phyloP scores from a whole-genome alignment of 2,888 invertebrate species.

The Acleris emargana region DNA sequence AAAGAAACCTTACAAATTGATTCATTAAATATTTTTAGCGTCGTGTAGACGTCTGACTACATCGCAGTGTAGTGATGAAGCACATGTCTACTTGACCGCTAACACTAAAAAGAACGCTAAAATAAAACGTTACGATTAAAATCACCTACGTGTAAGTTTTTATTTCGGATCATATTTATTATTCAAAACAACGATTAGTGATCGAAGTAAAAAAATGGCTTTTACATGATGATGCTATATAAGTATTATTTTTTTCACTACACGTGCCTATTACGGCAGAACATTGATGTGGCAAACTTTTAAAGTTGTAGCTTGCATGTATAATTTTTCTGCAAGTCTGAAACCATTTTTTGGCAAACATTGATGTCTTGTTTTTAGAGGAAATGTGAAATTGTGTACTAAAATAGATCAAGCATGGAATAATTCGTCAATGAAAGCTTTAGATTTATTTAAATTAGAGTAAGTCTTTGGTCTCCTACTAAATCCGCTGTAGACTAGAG shows the following conservation, averaged over 20 bases:
- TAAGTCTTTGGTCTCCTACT: slow-evolving; percentile 49
- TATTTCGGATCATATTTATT: slow-evolving; percentile 3
- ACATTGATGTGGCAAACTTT: slow-evolving; percentile 15
- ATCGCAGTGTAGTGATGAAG: slow-evolving; percentile 75
- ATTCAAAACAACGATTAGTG: not conserved
- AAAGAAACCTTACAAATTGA: not conserved
- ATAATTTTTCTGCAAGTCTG: slow-evolving; percentile 4
- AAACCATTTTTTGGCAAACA: not conserved
- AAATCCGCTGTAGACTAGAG: slow-evolving; percentile 47
- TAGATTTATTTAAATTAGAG: slow-evolving; percentile 8
- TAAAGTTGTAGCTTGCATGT: slow-evolving; percentile 22
- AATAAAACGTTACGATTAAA: slow-evolving; percentile 13
- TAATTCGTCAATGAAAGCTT: not conserved
- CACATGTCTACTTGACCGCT: slow-evolving; percentile 79
- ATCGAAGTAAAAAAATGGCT: not conserved
- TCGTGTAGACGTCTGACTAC: slow-evolving; percentile 80
- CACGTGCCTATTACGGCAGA: not conserved
- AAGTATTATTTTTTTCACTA: slow-evolving; percentile 3
- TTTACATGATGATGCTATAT: not conserved
- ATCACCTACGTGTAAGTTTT: slow-evolving; percentile 1
- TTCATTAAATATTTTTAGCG: slow-evolving; percentile 43
- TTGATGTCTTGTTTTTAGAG: slow-evolving; percentile 15
- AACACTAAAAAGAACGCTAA: slow-evolving; percentile 37
- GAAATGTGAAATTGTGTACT: not conserved
- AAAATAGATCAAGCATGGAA: slow-evolving; percentile 2